phyloP scores from a whole-genome alignment of 2,113 vertebrate genomes.

The Ibidorhyncha struthersii region DNA sequence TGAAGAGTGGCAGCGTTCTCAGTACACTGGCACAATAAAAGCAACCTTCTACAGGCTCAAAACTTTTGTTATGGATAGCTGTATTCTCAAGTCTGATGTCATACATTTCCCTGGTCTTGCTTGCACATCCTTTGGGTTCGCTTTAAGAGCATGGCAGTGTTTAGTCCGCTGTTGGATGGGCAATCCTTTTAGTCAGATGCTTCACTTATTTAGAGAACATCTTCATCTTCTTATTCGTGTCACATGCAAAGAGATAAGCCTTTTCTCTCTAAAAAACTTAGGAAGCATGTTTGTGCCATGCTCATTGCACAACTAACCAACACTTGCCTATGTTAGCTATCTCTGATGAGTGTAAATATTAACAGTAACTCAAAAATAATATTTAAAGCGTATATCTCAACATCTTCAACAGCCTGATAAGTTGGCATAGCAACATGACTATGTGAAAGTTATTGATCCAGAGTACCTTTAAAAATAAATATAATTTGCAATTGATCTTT shows the following conservation, averaged over 20 bases:
- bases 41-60: not conserved
- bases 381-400: not conserved
- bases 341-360: not conserved
- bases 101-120: not conserved
- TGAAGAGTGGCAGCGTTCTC: not conserved
- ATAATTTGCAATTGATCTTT: accelerated
- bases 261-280: not conserved
- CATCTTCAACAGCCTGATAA: not conserved
- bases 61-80: not conserved
- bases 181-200: not conserved
- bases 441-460: not conserved
- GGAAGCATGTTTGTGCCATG: not conserved
- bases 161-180: not conserved
- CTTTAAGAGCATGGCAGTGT: not conserved
- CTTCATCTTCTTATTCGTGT: not conserved
- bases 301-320: not conserved
- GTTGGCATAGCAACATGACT: not conserved
- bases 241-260: not conserved
- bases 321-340: not conserved
- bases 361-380: not conserved
- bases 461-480: not conserved
- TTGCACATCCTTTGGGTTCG: not conserved
- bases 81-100: not conserved
- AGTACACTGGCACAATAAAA: not conserved
- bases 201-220: not conserved